Evolutionary conservation across 1,140 invertebrate species (phyloP), one percentile per base, ranked within the genome.

Genomic region (Maconellicoccus hirsutus): DNA sequence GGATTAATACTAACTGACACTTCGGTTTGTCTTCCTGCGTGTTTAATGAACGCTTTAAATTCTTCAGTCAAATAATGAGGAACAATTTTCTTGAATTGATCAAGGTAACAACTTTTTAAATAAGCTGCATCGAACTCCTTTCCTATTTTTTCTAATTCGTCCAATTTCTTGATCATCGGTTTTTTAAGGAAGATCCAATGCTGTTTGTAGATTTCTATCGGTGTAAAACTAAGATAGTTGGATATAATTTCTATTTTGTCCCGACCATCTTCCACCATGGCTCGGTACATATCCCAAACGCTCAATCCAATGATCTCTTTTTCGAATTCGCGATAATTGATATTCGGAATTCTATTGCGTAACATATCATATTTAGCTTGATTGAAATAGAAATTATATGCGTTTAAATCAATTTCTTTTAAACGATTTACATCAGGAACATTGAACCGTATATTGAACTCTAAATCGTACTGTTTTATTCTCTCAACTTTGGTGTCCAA

Each of bases 341-440:
- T 86, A 77, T 91, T 90, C 21, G 85, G 81, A 73, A 95, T 87
- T 76, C 86, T 86, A 75, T 88, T 90, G 59, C 89, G 82, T 39
- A 92, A 80, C n/a, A 94, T 86, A 83, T 94, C 92, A 76, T 84
- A 82, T 39, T 89, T 81, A 29, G 87, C 87, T 86, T 95, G 93
- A 79, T 87, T 85, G 78, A 92, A 94, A 77, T 89, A 90, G 79
- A 93, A 94, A 75, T 92, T 84, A 76, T 91, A 92, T 12, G 91
- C 87, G 70, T 84, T 84, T 25, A 79, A 74, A 80, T 94, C 92
- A 42, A 89, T 79, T 71, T 83, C 82, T 73, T 85, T 85, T 16
- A 94, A 78, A 71, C 83, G 81, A 29, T 82, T 80, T 59, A 91
- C 76, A 75, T 80, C 83, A 0, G 86, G 84, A 69, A 85, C 79